Evolutionary conservation across 2,888 invertebrate species (phyloP).

Genomic region (Pyrrhosoma nymphula): DNA sequence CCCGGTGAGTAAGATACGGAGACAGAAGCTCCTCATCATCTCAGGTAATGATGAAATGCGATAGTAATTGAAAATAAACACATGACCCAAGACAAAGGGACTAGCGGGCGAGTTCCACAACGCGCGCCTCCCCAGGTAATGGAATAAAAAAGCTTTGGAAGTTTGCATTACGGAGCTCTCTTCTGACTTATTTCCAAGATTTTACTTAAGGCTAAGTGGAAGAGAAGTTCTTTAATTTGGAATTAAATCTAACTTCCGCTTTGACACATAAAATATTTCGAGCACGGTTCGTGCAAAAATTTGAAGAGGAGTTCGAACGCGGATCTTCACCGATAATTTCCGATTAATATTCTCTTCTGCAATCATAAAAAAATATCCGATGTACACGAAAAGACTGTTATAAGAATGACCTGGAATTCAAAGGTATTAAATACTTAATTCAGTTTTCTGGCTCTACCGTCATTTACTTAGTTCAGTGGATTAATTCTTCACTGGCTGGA

Average conservation of each 20-base stretch:
- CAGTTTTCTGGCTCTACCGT: too few species aligned
- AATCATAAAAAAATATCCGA: too few species aligned
- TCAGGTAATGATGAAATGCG: slow-evolving; percentile 15
- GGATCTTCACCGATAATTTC: too few species aligned
- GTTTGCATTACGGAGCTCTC: not conserved
- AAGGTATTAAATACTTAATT: too few species aligned
- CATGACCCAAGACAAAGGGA: not conserved
- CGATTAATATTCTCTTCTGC: too few species aligned
- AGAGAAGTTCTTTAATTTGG: not conserved
- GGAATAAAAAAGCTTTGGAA: not conserved
- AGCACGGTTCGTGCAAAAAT: not conserved
- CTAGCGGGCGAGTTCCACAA: not conserved
- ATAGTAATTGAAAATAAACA: slow-evolving; percentile 35
- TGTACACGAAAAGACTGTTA: too few species aligned
- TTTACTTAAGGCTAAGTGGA: not conserved
- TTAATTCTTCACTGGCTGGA: too few species aligned
- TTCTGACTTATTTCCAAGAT: not conserved
- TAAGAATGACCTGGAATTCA: too few species aligned
- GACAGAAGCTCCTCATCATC: not conserved
- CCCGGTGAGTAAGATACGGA: not conserved
- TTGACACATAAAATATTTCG: not conserved
- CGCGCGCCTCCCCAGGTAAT: not conserved
- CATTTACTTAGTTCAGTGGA: too few species aligned
- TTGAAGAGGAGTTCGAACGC: too few species aligned
- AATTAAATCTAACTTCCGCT: not conserved